Base-by-base conservation (phyloP, 2,888 invertebrate genomes). In the Zygogramma bicolorata region DNA sequence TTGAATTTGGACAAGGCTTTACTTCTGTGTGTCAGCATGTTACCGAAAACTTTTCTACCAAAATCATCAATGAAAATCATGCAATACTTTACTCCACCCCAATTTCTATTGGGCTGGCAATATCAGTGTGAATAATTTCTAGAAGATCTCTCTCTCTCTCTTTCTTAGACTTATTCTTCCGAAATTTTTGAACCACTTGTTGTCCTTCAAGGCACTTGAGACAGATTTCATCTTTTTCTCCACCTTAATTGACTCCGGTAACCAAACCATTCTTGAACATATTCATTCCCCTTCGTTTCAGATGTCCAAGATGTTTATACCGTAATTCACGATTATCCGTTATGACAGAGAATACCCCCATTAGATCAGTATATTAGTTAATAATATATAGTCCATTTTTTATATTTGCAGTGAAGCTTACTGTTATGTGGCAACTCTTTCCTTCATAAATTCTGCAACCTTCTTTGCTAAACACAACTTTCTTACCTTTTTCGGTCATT, bases 51-150 rank as follows among this genome's bases (percentile, higher is more conserved):
- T n/a, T n/a, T n/a, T n/a, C n/a, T n/a, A n/a, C n/a, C 31, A 18
- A 57, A 53, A 57, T 65, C 65, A 49, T 65, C 53, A 15, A 57
- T 53, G 27, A 53, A 25, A 53, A 27, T 67, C 7, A 67, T 8
- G 34, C 46, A 27, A 25, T 58, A 67, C 25, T 58, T 67, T 8
- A 34, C 67, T 6, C 29, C 60, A 18, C 46, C 60, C 29, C 29
- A 46, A 38, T 29, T 31, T 18, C 13, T 60, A 59, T 60, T n/a
- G 60, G 67, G 5, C 67, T 46, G 13, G 18, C 34, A 6, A 67
- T n/a, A 27, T 60, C 42, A 6, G 60, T 49, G 42, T 68, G 61
- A 4, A 68, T 60, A 42, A 59, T 42, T 22, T 59, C 67, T 58
- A 66, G 38, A 15, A 66, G 31, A n/a, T 66, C 42, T 18, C 53